A percentile compares a stretch with the other conserved stretches of the same genome.
Conservation (phyloP, 2,113 vertebrate species). For the Piaya cayana region DNA sequence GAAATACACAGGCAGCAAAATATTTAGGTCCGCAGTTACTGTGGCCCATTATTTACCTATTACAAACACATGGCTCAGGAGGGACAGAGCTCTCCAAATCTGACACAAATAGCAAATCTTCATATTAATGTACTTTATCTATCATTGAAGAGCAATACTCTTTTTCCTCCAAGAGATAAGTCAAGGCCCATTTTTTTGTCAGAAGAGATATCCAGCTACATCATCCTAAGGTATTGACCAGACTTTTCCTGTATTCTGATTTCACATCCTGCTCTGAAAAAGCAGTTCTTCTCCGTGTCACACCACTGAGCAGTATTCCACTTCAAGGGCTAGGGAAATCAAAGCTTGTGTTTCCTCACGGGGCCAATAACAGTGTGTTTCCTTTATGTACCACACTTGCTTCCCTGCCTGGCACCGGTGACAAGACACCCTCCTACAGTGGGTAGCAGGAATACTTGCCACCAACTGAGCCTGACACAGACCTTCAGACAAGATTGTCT, state of each 20-base stretch:
- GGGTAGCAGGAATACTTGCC: not conserved
- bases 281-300: not conserved
- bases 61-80: constrained; percentile 14
- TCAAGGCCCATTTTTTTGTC: not conserved
- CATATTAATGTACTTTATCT: not conserved
- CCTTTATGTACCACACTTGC: not conserved
- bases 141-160: not conserved
- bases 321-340: not conserved
- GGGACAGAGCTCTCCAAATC: constrained; percentile 4
- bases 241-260: not conserved
- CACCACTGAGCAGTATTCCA: not conserved
- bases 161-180: not conserved
- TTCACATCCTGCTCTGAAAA: not conserved
- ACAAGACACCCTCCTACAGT: accelerated
- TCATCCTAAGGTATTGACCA: not conserved
- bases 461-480: not conserved
- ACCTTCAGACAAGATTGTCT: not conserved
- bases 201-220: not conserved
- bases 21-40: constrained; percentile 12
- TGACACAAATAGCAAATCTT: not conserved
- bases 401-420: accelerated
- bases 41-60: constrained; percentile 1
- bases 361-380: not conserved
- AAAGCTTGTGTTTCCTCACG: not conserved
- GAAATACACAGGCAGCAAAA: constrained; percentile 27